phyloP scores from a whole-genome alignment of 37 sponge, comb jelly and placozoan genomes.

The Agelas oroides region DNA sequence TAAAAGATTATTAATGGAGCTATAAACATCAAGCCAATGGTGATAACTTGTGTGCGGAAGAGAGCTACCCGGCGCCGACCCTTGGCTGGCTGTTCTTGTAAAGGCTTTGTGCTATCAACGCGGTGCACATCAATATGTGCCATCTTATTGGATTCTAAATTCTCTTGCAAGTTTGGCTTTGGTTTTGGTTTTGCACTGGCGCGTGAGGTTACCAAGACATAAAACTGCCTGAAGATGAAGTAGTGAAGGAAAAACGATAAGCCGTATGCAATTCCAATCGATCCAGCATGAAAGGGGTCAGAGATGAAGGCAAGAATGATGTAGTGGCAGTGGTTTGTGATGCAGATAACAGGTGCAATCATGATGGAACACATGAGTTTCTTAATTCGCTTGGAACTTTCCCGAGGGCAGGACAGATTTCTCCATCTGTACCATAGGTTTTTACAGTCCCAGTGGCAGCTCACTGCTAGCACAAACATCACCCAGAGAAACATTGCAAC shows the following conservation, averaged over 20 bases:
- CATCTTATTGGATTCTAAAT: too few relatives aligned
- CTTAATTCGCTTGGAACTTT: slow-evolving; percentile 3
- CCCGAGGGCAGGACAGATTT: not conserved
- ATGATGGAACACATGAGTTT: slow-evolving; percentile 27
- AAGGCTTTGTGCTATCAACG: too few relatives aligned
- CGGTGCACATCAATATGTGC: too few relatives aligned
- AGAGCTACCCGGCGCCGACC: too few relatives aligned
- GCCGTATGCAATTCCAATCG: not conserved
- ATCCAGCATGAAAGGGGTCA: slow-evolving; percentile 40
- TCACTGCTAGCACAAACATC: slow-evolving; percentile 10
- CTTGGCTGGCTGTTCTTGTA: too few relatives aligned
- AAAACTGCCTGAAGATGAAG: slow-evolving; percentile 33
- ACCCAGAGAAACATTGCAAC: slow-evolving; percentile 25
- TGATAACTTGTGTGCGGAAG: slow-evolving; percentile 19
- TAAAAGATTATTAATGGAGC: slow-evolving; percentile 19
- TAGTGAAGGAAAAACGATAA: slow-evolving; percentile 10
- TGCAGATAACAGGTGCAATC: slow-evolving; percentile 19
- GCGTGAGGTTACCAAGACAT: not conserved
- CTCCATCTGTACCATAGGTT: not conserved
- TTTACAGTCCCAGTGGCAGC: slow-evolving; percentile 15
- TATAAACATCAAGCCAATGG: slow-evolving; percentile 3
- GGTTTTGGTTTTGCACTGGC: not conserved
- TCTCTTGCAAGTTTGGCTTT: too few relatives aligned
- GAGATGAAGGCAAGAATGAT: slow-evolving; percentile 35
- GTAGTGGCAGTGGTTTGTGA: slow-evolving; percentile 36